Percentiles rank a stretch among this genome's conserved stretches.
Evolutionary conservation across 2,797 vertebrate genomes (phyloP).

Genomic region (Pristis pectinata): DNA sequence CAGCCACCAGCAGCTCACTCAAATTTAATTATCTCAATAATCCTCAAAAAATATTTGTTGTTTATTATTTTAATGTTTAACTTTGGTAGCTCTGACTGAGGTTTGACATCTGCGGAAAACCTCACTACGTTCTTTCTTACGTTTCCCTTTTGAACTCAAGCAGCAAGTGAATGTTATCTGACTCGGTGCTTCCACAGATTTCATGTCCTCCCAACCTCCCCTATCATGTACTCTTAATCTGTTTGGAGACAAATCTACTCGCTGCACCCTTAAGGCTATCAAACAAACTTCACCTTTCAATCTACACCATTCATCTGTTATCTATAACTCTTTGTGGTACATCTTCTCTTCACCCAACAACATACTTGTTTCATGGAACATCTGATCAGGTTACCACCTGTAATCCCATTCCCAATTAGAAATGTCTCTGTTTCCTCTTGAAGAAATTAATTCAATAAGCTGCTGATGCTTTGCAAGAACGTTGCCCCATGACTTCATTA

Average conservation of each 20-base stretch:
- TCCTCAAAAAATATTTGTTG: not conserved
- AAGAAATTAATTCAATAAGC: not conserved
- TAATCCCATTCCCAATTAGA: not conserved
- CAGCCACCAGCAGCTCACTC: not conserved
- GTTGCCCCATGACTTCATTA: not conserved
- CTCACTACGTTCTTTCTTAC: not conserved
- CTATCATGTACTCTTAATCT: not conserved
- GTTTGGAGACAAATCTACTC: not conserved
- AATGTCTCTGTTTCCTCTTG: not conserved
- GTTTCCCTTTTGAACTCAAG: not conserved
- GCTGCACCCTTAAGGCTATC: not conserved
- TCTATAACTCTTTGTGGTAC: not conserved
- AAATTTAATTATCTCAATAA: not conserved
- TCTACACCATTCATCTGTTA: not conserved
- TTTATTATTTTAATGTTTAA: not conserved
- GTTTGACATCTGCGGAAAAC: not conserved
- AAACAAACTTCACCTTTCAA: not conserved
- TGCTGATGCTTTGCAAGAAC: not conserved
- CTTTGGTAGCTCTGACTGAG: not conserved
- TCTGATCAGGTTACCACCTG: not conserved
- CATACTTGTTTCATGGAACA: too few species aligned
- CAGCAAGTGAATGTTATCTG: too few species aligned
- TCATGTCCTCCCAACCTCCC: not conserved
- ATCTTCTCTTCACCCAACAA: not conserved
- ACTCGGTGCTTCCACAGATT: not conserved